Evolutionary conservation across 2,888 invertebrate genomes (phyloP).

Genomic region (Cosmia trapezina): DNA sequence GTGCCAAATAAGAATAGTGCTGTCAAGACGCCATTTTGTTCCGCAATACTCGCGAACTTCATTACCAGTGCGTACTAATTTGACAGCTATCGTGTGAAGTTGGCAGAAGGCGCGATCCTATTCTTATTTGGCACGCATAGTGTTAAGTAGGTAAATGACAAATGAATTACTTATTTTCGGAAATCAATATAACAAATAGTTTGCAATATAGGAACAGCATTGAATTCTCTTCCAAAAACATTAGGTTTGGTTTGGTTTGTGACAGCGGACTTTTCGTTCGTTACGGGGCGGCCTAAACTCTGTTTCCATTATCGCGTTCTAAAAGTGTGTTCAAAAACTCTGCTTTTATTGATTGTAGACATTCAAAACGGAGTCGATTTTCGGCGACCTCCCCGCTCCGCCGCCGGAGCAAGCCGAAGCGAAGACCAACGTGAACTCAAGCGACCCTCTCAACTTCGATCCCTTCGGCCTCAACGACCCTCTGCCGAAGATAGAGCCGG

Average conservation of each 20-base stretch:
- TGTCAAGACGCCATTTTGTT: no score
- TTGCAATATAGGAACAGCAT: no score
- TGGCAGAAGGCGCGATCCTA: no score
- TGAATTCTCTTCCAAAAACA: no score
- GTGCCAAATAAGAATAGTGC: no score
- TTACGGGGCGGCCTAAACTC: background rate
- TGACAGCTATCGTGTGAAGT: no score
- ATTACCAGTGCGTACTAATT: no score
- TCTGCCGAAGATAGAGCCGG: constrained; percentile 83
- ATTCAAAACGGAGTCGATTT: constrained; percentile 80
- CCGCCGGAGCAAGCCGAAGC: constrained; percentile 66
- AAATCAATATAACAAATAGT: background rate
- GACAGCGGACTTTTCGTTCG: no score
- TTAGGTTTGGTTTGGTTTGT: no score
- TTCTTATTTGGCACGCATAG: no score
- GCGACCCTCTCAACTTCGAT: constrained; percentile 90
- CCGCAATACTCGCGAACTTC: no score
- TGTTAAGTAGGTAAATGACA: no score
- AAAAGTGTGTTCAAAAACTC: background rate
- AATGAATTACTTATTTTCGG: background rate
- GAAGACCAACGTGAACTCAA: constrained; percentile 68
- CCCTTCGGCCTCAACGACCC: constrained; percentile 91
- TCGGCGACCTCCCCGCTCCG: constrained; percentile 82
- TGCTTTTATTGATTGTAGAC: constrained; percentile 66
- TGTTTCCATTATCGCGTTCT: background rate